Base-by-base conservation (phyloP, 2,113 vertebrate species). In the Clarias magur region DNA sequence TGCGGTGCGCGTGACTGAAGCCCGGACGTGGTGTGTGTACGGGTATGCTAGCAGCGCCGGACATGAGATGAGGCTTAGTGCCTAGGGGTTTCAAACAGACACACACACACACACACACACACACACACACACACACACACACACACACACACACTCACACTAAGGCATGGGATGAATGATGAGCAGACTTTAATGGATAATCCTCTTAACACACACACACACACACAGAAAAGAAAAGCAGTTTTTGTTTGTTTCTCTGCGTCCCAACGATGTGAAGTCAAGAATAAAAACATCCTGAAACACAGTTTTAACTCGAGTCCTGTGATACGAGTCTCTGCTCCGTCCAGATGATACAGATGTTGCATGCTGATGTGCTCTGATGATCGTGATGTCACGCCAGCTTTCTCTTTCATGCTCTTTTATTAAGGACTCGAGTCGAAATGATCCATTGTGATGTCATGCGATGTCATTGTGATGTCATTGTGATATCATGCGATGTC, bases 101-200 rank as follows among this genome's bases (percentile, higher is more conserved):
- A 86, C 85, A 13, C 72, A 79, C 63, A 80, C 80, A 86, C 75
- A 9, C 60, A 42, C 62, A 68, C 72, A 80, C 57, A 80, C 62
- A 34, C 34, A 34, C 34, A 88, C 70, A 80, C 59, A 88, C 84
- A 86, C 85, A 13, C 72, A 88, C 70, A 80, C 59, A 88, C 84
- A 86, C 85, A 13, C 72, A 79, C 63, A 80, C 80, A 86, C 75
- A 9, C 60, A 42, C 62, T 59, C 72, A 80, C 57, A 80, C 62
- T 68, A 54, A 72, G 1, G 42, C 83, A 70, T 79, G 79, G 72
- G 63, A 85, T 72, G 86, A 81, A 80, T 86, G 65, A 81, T 82
- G 85, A 86, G 65, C 11, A 80, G 30, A 48, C 79, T 60, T 73
- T 72, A 34, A 60, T 42, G 16, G 54, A 6, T 86, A 86, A 86